These are phyloP conservation scores for Calosoma granatense DNA, from an alignment of 1,140 invertebrate species.

Conservation along the genomic window DNA sequence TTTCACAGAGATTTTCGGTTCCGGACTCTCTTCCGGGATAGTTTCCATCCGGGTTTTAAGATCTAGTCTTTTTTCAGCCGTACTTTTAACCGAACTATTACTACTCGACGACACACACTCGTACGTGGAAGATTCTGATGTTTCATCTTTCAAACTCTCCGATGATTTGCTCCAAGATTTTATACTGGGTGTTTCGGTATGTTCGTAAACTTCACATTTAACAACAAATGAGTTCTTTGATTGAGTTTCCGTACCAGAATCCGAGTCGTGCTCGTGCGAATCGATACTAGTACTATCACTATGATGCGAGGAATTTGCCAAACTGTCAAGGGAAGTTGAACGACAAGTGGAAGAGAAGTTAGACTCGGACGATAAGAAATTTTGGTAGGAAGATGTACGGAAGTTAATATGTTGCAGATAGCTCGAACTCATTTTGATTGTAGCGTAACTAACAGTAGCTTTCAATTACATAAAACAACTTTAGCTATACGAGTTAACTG, in stretches of 20 bases:
- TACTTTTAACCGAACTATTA: slow-evolving; percentile 8
- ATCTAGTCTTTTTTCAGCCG: slow-evolving; percentile 19
- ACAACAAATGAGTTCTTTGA: slow-evolving; percentile 31
- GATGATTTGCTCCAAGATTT: slow-evolving; percentile 29
- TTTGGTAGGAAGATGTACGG: background rate
- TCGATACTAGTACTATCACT: slow-evolving; percentile 41
- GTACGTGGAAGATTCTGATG: slow-evolving; percentile 22
- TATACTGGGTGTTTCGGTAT: slow-evolving; percentile 22
- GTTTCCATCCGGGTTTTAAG: slow-evolving; percentile 53
- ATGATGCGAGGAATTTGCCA: slow-evolving; percentile 48
- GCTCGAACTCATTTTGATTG: background rate
- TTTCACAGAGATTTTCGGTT: slow-evolving; percentile 67
- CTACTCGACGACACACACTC: slow-evolving; percentile 21
- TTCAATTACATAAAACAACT: background rate
- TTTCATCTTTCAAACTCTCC: background rate
- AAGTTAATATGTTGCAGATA: too few relatives aligned
- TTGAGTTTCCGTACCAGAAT: slow-evolving; percentile 38
- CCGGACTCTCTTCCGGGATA: slow-evolving; percentile 62
- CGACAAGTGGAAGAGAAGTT: slow-evolving; percentile 26
- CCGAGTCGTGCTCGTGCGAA: slow-evolving; percentile 43
- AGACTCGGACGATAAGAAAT: background rate
- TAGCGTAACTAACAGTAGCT: background rate
- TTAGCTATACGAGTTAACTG: background rate
- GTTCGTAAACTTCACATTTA: slow-evolving; percentile 30
- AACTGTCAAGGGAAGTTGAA: slow-evolving; percentile 50